Conservation (phyloP, 2,797 vertebrate genomes). For the Alosa sapidissima region DNA sequence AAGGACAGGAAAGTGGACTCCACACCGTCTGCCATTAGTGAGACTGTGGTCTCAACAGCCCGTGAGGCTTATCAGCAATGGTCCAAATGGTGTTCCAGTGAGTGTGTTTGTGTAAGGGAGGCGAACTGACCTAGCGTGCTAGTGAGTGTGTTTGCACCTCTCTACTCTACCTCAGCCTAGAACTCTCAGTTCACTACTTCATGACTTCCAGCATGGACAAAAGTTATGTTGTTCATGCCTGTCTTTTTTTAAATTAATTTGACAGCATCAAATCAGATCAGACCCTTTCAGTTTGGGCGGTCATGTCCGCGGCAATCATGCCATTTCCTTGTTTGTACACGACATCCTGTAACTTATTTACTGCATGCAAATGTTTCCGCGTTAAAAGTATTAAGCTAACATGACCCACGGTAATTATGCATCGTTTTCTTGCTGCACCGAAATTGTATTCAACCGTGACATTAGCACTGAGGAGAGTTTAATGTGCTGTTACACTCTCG, state of each 20-base stretch:
- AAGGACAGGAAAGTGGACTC: not conserved
- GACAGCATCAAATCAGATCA: not conserved
- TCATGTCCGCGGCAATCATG: not conserved
- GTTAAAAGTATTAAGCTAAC: not conserved
- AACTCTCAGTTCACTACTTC: not conserved
- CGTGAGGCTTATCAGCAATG: not conserved
- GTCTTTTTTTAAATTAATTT: not conserved
- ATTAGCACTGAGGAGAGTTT: conserved; percentile 3
- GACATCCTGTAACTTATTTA: not conserved
- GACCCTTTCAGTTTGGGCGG: too few relatives aligned
- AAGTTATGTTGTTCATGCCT: not conserved
- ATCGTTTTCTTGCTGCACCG: not conserved
- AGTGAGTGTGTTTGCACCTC: too few relatives aligned
- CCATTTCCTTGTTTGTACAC: not conserved
- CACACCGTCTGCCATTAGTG: not conserved
- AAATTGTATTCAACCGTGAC: not conserved
- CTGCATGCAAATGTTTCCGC: not conserved
- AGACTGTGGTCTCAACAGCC: not conserved
- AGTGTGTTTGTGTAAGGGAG: too few relatives aligned
- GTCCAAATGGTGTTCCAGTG: not conserved
- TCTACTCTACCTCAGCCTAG: not conserved
- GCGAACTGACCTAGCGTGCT: too few relatives aligned
- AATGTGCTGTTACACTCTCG: not conserved
- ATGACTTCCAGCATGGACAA: not conserved
- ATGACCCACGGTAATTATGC: not conserved